Percentiles rank a stretch among this genome's conserved stretches.
These are phyloP conservation scores for Dicyrtomina minuta DNA, from an alignment of 2,888 invertebrate genomes.

Conservation along the genomic window DNA sequence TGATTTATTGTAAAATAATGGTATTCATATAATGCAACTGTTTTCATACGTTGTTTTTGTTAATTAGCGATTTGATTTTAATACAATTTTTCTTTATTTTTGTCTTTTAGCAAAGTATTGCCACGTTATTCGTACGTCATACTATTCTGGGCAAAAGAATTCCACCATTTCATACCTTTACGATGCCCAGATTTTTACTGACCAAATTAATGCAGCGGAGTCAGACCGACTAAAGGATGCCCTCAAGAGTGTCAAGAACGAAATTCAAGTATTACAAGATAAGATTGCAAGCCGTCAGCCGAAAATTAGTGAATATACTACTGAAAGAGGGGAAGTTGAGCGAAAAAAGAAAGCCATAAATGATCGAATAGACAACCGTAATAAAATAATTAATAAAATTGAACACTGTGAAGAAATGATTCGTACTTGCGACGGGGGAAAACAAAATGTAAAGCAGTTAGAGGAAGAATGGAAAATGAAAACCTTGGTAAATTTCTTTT, in stretches of 20 bases:
- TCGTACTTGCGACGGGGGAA: conserved; percentile 6
- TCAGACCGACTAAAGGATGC: conserved; percentile 37
- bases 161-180: conserved; percentile 25
- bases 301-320: conserved; percentile 22
- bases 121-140: conserved; percentile 25
- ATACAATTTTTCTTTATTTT: background rate
- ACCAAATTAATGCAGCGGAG: conserved; percentile 47
- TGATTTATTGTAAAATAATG: conserved; percentile 7
- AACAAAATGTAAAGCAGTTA: conserved; percentile 34
- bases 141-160: conserved; percentile 29
- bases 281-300: conserved; percentile 35
- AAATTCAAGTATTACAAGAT: conserved; percentile 39
- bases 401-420: background rate
- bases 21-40: background rate
- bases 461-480: conserved; percentile 22
- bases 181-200: conserved; percentile 46
- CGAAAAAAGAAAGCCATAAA: conserved; percentile 38
- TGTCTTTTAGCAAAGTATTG: conserved; percentile 26
- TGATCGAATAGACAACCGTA: conserved; percentile 29
- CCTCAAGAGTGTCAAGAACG: conserved; percentile 34
- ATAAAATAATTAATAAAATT: background rate
- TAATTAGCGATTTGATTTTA: background rate
- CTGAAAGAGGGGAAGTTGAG: conserved; percentile 29
- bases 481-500: conserved; percentile 37
- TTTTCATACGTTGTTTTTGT: background rate